Evolutionary conservation across 2,888 invertebrate species (phyloP).

Genomic region (Plemyria rubiginata): DNA sequence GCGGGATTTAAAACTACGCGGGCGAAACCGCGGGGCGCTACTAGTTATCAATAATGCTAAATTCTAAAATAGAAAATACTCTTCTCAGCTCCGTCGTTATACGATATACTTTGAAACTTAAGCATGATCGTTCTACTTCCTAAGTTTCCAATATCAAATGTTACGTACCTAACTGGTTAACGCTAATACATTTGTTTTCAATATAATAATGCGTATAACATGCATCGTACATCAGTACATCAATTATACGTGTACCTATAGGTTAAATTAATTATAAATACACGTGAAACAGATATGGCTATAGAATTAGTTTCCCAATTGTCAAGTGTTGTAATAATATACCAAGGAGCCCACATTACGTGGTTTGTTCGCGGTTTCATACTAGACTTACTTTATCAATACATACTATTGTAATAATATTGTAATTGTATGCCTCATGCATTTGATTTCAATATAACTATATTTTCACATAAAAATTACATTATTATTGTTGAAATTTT

Average conservation of each 20-base stretch:
- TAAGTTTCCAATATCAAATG: slow-evolving; percentile 25
- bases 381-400: slow-evolving; percentile 17
- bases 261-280: not conserved
- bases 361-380: slow-evolving; percentile 21
- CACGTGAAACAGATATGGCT: slow-evolving; percentile 30
- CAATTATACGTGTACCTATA: not conserved
- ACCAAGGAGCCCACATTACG: slow-evolving; percentile 27
- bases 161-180: slow-evolving; percentile 7
- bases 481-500: no score
- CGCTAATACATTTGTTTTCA: slow-evolving; percentile 9
- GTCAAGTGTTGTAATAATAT: slow-evolving; percentile 32
- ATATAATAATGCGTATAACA: not conserved
- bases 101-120: slow-evolving; percentile 8
- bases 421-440: not conserved
- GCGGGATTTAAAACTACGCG: no score
- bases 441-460: not conserved
- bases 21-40: no score
- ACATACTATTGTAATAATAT: slow-evolving; percentile 11
- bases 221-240: not conserved
- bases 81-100: not conserved
- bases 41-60: no score
- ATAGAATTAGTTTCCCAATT: slow-evolving; percentile 29
- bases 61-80: not conserved
- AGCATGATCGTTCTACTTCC: slow-evolving; percentile 7
- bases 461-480: no score